Evolutionary conservation across 1,140 invertebrate species (phyloP).

Genomic region (Rhynchophorus ferrugineus): DNA sequence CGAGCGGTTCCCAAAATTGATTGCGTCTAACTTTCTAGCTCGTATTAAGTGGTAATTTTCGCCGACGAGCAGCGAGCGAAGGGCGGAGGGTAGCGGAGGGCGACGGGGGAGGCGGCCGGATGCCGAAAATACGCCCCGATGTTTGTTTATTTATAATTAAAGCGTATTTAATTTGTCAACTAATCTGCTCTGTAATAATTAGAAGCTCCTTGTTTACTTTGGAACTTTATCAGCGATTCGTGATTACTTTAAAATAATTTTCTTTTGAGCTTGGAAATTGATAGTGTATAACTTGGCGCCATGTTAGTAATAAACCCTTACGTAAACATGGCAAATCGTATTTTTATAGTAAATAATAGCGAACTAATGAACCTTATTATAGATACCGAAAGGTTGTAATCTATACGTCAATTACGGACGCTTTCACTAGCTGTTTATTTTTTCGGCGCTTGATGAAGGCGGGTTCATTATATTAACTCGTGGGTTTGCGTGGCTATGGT

Average conservation of each 20-base stretch:
- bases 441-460: no score
- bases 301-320: no score
- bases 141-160: background rate
- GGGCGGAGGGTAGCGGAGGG: no score
- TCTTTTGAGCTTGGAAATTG: background rate
- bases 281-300: background rate
- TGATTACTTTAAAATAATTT: background rate
- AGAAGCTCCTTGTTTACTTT: background rate
- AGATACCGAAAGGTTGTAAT: no score
- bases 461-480: no score
- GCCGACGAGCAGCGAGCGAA: background rate
- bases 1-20: background rate
- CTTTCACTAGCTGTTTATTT: no score
- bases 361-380: no score
- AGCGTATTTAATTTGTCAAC: background rate
- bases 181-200: background rate
- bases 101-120: no score
- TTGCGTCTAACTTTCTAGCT: background rate
- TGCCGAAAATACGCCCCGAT: background rate
- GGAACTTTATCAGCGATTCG: background rate
- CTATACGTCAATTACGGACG: no score
- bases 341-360: no score
- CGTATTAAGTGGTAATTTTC: background rate
- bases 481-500: no score
- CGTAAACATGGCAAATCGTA: no score